Conservation (phyloP, 2,113 vertebrate genomes). For the Gymnobelideus leadbeateri region DNA sequence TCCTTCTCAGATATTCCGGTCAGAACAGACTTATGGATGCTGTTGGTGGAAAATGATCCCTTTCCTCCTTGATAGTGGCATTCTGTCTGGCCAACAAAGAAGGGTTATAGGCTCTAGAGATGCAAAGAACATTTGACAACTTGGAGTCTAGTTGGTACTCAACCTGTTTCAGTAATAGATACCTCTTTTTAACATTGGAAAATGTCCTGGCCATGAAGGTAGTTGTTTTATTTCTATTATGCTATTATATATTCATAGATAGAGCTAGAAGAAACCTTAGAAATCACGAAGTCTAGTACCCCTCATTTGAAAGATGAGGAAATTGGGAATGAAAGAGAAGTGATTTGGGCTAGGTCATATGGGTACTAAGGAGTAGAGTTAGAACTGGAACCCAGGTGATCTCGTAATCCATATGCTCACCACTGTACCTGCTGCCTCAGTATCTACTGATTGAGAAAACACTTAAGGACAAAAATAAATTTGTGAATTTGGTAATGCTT, state of each 20-base stretch:
- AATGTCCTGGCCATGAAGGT: neutral
- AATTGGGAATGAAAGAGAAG: neutral
- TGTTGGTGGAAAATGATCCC: neutral
- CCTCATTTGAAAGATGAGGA: neutral
- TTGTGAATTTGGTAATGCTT: too few species aligned
- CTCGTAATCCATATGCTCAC: neutral
- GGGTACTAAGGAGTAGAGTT: neutral
- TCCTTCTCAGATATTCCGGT: constrained; percentile 71
- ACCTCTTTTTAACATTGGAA: neutral
- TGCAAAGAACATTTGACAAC: neutral
- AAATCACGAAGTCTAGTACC: neutral
- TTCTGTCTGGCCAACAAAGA: neutral
- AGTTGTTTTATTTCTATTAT: neutral
- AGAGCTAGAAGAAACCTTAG: neutral
- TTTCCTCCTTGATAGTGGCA: too few species aligned
- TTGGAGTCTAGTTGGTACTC: neutral
- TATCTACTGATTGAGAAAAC: neutral
- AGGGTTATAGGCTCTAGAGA: neutral
- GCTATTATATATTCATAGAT: neutral
- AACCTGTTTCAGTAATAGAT: neutral
- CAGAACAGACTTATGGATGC: neutral
- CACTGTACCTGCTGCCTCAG: neutral
- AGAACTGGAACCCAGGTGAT: neutral
- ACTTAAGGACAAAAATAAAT: too few species aligned
- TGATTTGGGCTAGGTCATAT: neutral